Evolutionary conservation across 2,113 vertebrate species (phyloP), one percentile per base, ranked within the genome.

Genomic region (Microtus oregoni): DNA sequence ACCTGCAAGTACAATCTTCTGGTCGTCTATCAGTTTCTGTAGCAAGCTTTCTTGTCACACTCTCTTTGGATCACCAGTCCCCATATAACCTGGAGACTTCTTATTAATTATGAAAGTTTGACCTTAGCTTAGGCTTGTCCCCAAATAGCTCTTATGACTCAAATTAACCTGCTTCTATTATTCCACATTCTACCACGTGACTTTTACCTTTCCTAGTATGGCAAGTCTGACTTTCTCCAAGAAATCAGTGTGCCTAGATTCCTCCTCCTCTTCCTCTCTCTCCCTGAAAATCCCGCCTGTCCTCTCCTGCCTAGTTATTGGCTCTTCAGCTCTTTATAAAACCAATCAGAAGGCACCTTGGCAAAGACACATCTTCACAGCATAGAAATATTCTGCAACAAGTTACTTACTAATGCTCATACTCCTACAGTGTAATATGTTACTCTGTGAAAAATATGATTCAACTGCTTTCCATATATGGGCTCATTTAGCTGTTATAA

Each of bases 381-480:
- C 20, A 17, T 38, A 73, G 17, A 73, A 38, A 38, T 38, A 73
- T 38, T 73, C 70, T 38, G 70, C 70, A 38, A 73, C 17, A 72
- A 86, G 22, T 78, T 70, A 85, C 52, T 91, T 76, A 90, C 32
- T 91, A 30, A 68, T 63, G 91, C 70, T 52, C 14, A 47, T 76
- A 85, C 55, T 93, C 3, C 47, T 89, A 75, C 20, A 35, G 68
- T 12, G 35, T 72, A 78, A 70, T 82, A 83, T 92, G 38, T 90
- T 90, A 50, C 35, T 92, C 58, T 85, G 26, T 91, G n/a, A 68
- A 92, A 91, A 61, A 17, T 38, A 88, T 35, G 87, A 55, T 67
- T 93, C 83, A 81, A 67, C n/a, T 58, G 55, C 38, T 76, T 91
- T 85, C 65, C 1, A 32, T 94, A 24, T 44, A 73, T 58, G n/a